phyloP scores from a whole-genome alignment of 2,797 vertebrate species.

The Podarcis lilfordi region DNA sequence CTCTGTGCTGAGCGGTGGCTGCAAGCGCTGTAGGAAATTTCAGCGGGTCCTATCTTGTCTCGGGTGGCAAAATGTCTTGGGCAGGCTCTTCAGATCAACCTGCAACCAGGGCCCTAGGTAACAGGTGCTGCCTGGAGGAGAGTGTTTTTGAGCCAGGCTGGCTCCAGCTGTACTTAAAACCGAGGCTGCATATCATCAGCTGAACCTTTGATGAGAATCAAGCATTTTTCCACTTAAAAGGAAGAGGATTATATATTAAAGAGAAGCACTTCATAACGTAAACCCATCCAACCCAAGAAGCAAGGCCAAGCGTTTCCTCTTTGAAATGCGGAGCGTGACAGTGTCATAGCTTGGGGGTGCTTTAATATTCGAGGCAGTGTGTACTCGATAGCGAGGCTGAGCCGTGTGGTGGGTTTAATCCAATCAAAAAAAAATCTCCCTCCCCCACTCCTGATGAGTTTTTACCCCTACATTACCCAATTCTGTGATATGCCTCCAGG shows the following conservation, averaged over 20 bases:
- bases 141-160: not conserved
- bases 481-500: conserved; percentile 58
- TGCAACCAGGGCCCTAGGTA: not conserved
- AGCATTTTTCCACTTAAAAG: conserved; percentile 16
- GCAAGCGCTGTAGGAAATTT: too few relatives aligned
- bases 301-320: conserved; percentile 34
- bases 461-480: conserved; percentile 57
- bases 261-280: conserved; percentile 23
- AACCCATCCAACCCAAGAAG: not conserved
- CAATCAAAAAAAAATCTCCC: conserved; percentile 53
- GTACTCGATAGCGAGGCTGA: conserved; percentile 41
- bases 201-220: not conserved
- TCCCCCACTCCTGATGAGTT: conserved; percentile 29
- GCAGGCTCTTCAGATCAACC: not conserved
- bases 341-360: conserved; percentile 38
- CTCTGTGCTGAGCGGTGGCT: too few relatives aligned
- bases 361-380: not conserved
- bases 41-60: too few relatives aligned
- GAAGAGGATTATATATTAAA: conserved; percentile 26
- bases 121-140: not conserved
- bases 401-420: conserved; percentile 33
- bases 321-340: not conserved
- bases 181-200: not conserved
- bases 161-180: not conserved
- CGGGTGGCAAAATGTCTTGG: too few relatives aligned